Evolutionary conservation across 37 sponge, comb jelly and placozoan genomes (phyloP), one percentile per base, ranked within the genome.

Genomic region (Halichondria panicea): DNA sequence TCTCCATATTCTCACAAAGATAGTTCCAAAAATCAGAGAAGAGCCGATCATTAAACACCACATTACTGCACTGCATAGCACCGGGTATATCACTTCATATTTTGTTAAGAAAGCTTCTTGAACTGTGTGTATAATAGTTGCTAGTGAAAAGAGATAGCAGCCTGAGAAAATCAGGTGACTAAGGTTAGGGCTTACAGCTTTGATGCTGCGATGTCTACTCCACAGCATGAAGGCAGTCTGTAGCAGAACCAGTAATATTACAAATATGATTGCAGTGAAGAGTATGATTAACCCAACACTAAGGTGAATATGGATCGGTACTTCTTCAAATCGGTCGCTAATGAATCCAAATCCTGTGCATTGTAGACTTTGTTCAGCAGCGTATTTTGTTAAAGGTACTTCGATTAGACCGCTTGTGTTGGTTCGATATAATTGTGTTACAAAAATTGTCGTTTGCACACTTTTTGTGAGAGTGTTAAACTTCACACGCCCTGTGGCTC

Each of bases 11-110:
- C 74, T 82, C 19, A 31, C 82, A 11, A 41, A 41, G n/a, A 82
- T 40, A 0, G 82, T 82, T 22, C 74, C 82, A 72, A 82, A 55
- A 12, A 82, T 75, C 24, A 72, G 66, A 1, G 74, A 31, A 35
- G 33, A 36, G 0, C 82, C 75, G 28, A 82, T 39, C 39, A 32
- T 68, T 0, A 65, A 7, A 24, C 74, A 66, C 75, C 65, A 74
- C 0, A 25, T 31, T 19, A 55, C 40, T 18, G 15, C 33, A 40
- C 56, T 82, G 57, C 68, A 82, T 4, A 82, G 56, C 9, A 74
- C 52, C 18, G 63, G 24, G 12, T 67, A 67, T 43, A 35, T 24
- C 1, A 55, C 21, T 39, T 19, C 59, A 41, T 15, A 6, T 0
- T 9, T 3, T 9, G 38, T 24, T 9, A 43, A 27, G 45, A 71